Evolutionary conservation across 2,888 invertebrate species (phyloP), one percentile per base, ranked within the genome.

Genomic region (Pristionchus fissidentatus): DNA sequence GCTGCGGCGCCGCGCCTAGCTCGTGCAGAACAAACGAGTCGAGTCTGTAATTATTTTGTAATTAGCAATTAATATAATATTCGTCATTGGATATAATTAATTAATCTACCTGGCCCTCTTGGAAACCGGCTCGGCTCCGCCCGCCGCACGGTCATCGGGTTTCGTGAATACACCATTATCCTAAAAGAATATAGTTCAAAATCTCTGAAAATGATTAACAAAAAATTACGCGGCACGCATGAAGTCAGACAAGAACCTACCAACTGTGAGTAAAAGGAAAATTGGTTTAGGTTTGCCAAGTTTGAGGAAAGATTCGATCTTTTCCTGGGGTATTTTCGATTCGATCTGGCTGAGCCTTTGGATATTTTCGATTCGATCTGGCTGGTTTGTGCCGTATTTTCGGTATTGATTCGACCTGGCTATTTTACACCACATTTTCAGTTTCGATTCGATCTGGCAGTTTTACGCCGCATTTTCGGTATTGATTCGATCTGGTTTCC

Each of bases 281-380:
- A 46, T 15, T 62, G 13, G 32, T 43, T 43, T 81, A 46, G 66
- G 46, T 62, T 46, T 32, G 15, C 43, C 83, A 83, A 73, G 83
- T 83, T 83, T 52, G 83, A 83, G 83, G 83, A 52, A 66, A 73
- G 49, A 83, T 83, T 83, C 83, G 83, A 83, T 83, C 46, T 5
- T 29, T 62, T 5, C 4, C 15, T 7, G 3, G 4, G 32, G 32
- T 19, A 49, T 46, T 78, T 52, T 78, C 26, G 55, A 52, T 78
- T 78, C 52, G 78, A 52, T 78, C 55, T 78, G 49, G 43, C 32
- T 52, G 15, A n/a, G n/a, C 8, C 10, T 57, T 22, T 41, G n/a
- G 22, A 8, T 8, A 57, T 52, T 52, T 57, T 79, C 60, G 79
- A 79, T 79, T 79, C 79, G 79, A 79, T 57, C 78, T 79, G 57